Conservation (phyloP, 92 coral and sea anemone genomes). For the Epizoanthus stellaris region DNA sequence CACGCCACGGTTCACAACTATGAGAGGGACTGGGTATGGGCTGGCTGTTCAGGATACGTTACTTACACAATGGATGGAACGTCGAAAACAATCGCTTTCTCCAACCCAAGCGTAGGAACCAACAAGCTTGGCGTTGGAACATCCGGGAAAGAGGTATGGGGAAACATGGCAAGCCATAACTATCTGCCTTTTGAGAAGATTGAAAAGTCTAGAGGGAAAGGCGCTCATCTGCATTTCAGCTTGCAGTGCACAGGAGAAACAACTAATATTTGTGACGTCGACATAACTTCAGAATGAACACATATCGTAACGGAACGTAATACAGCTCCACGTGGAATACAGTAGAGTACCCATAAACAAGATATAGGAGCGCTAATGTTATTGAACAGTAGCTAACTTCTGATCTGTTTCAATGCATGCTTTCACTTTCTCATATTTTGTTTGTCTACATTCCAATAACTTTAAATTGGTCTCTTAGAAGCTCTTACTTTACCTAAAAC, state of each 20-base stretch:
- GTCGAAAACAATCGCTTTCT: conserved; percentile 61
- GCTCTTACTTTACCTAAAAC: no score
- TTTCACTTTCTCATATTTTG: no score
- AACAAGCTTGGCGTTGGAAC: conserved; percentile 68
- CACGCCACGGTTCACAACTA: conserved; percentile 50
- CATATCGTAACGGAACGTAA: no score
- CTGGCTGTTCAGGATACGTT: conserved; percentile 73
- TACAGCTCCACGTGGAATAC: no score
- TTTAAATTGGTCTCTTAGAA: no score
- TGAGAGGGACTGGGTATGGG: conserved; percentile 56
- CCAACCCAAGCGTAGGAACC: conserved; percentile 55
- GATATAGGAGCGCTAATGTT: no score
- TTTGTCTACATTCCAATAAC: no score
- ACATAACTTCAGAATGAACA: no score
- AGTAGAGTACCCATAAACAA: no score
- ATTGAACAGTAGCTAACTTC: no score
- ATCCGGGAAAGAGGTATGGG: conserved; percentile 57
- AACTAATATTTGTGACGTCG: conserved; percentile 49
- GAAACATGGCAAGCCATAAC: conserved; percentile 52
- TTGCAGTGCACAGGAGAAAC: conserved; percentile 53
- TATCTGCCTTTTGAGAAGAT: conserved; percentile 29
- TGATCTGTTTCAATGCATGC: no score
- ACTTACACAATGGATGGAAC: conserved; percentile 59
- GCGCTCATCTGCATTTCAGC: conserved; percentile 20
- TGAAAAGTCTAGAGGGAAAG: not conserved